Conservation (phyloP, 2,888 invertebrate genomes). For the Dimorphilus gyrociliatus region DNA sequence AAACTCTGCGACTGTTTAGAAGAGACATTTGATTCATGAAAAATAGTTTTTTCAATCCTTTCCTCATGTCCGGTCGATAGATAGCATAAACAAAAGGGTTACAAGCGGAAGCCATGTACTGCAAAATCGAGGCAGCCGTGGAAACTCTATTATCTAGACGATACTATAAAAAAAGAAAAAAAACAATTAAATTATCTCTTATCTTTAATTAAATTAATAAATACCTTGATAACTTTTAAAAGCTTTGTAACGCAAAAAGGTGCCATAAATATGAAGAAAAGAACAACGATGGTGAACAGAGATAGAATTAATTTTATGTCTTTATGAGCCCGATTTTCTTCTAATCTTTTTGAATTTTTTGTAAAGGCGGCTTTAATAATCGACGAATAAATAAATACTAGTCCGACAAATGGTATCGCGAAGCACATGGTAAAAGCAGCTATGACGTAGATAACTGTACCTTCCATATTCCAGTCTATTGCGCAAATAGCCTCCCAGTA, state of each 20-base stretch:
- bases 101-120: constrained; percentile 24
- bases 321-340: too few species aligned
- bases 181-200: too few species aligned
- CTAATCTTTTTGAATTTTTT: too few species aligned
- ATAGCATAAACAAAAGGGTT: constrained; percentile 36
- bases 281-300: constrained; percentile 25
- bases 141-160: too few species aligned
- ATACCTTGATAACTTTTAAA: constrained; percentile 26
- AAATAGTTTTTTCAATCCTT: too few species aligned
- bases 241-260: constrained; percentile 35
- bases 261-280: constrained; percentile 32
- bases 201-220: too few species aligned
- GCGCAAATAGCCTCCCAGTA: constrained; percentile 34
- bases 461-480: constrained; percentile 32
- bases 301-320: constrained; percentile 18
- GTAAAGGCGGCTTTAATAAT: too few species aligned
- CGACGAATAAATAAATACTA: constrained; percentile 18
- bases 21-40: too few species aligned
- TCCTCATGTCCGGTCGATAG: constrained; percentile 24
- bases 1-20: too few species aligned
- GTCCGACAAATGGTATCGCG: constrained; percentile 18
- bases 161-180: too few species aligned
- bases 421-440: constrained; percentile 25
- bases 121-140: too few species aligned
- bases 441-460: constrained; percentile 23